phyloP scores from a whole-genome alignment of 2,113 vertebrate species.

The Nycticorax nycticorax region DNA sequence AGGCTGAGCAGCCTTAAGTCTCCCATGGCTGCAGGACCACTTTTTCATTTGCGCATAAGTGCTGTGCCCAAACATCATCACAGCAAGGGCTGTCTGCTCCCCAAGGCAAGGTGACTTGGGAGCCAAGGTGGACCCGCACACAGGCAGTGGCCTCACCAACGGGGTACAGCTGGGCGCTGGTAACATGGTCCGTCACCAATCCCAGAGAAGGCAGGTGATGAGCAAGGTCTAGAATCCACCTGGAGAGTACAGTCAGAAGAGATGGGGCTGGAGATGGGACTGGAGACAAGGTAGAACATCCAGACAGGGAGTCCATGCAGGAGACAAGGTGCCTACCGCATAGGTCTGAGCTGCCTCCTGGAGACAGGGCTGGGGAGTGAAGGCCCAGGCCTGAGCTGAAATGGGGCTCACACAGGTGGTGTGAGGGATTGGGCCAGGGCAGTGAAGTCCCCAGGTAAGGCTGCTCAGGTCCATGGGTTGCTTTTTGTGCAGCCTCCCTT shows the following conservation, averaged over 20 bases:
- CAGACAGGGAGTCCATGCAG: rapidly evolving
- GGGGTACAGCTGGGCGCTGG: background rate
- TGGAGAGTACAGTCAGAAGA: background rate
- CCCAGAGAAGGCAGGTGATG: background rate
- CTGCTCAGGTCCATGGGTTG: background rate
- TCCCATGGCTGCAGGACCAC: background rate
- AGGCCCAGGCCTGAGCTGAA: background rate
- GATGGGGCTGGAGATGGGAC: background rate
- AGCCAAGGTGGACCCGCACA: background rate
- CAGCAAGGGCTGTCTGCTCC: background rate
- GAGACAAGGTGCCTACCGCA: background rate
- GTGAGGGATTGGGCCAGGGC: background rate
- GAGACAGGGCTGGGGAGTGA: background rate
- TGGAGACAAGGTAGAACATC: background rate
- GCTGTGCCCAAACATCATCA: background rate
- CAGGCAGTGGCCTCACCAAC: background rate
- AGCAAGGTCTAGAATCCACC: background rate
- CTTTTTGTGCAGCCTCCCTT: background rate
- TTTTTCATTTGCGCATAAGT: rapidly evolving
- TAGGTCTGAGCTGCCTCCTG: background rate
- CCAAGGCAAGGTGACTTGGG: background rate
- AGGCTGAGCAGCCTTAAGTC: background rate
- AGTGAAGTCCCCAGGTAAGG: background rate
- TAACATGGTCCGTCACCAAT: background rate
- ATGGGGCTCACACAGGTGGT: background rate